Evolutionary conservation across 2,113 vertebrate genomes (phyloP).

Genomic region (Podilymbus podiceps): DNA sequence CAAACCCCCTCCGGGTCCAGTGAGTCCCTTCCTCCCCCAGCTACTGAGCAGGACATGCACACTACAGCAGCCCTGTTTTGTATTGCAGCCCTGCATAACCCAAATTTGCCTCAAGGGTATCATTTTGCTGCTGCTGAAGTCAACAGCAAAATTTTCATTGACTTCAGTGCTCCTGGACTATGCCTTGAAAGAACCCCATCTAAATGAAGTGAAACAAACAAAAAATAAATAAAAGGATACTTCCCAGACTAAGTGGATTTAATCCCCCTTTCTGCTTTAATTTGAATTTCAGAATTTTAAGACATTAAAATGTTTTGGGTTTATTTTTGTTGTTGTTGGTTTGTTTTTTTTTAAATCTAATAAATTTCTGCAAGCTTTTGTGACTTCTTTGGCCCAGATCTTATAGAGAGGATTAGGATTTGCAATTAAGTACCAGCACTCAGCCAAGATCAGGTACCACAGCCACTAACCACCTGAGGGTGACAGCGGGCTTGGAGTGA

Average conservation of each 20-base stretch:
- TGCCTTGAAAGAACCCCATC: not conserved
- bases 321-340: too few relatives aligned
- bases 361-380: not conserved
- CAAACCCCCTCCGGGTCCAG: too few relatives aligned
- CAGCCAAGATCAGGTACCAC: not conserved
- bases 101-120: not conserved
- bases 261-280: not conserved
- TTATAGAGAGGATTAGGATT: not conserved
- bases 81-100: not conserved
- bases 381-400: not conserved
- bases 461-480: not conserved
- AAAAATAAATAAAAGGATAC: not conserved
- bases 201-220: not conserved
- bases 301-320: not conserved
- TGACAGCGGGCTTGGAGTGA: not conserved
- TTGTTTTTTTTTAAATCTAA: not conserved
- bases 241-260: not conserved
- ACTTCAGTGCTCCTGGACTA: not conserved
- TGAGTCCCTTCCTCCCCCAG: not conserved
- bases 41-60: fast-evolving
- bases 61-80: not conserved
- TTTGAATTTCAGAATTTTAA: not conserved
- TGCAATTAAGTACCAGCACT: not conserved
- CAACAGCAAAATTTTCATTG: not conserved
- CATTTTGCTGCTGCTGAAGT: not conserved